Base-by-base conservation (phyloP, 92 coral and sea anemone species). In the Zoanthus sociatus region DNA sequence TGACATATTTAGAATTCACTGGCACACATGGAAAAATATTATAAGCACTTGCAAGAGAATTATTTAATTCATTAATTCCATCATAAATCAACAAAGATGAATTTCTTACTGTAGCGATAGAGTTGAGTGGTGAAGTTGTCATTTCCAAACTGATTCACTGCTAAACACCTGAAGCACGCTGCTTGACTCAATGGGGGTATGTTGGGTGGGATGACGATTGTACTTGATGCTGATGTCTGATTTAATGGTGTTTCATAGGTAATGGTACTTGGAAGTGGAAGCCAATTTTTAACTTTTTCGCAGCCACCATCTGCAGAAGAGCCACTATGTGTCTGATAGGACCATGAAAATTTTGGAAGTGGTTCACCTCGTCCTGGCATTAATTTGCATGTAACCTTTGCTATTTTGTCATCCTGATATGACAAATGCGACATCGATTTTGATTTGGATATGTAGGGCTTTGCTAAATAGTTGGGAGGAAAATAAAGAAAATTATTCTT, bases 151-250 rank as follows among this genome's bases (percentile, higher is more conserved):
- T 45, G 3, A 21, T 81, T 81, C 54, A 9, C 31, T n/a, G 85
- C 85, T 18, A 20, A 6, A 81, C 85, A 81, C 37, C 42, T 81
- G 75, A 64, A 81, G 85, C 60, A 81, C 1, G 74, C 85, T n/a
- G 85, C 74, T 15, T 46, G 60, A 45, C 30, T 15, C 6, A 31
- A 47, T 5, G 74, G 85, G 0, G 85, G 84, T 79, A 61, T 21
- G 73, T 18, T 68, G 5, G 61, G 74, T 64, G 85, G 85, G 6
- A 81, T 81, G 2, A 5, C 64, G 9, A 81, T 64, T 16, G 58
- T 63, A 26, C 85, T 81, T 42, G 46, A 32, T 1, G 20, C 18
- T 2, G 74, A 18, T 9, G 56, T 6, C 9, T 45, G 18, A 63
- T 68, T 68, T 3, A 81, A 9, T 15, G 74, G 74, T n/a, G 75